Percentiles rank a stretch among this genome's conserved stretches.
Conservation (phyloP, 2,113 vertebrate species). For the Eurystomus gularis region DNA sequence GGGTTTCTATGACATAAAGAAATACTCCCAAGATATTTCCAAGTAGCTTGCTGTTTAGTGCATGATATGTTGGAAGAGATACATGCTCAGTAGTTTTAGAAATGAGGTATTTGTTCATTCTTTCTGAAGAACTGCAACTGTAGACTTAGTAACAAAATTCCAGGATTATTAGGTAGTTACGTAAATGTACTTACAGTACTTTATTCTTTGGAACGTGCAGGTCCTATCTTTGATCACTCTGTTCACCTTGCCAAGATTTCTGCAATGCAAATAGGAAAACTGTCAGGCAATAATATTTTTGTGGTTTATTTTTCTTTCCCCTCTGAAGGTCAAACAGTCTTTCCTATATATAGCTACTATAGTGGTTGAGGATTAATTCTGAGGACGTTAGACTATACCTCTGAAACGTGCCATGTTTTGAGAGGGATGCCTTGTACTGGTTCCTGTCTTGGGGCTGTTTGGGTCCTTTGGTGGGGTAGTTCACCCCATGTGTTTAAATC, state of each 20-base stretch:
- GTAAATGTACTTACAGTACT: neutral
- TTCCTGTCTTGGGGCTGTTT: neutral
- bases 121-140: neutral
- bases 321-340: neutral
- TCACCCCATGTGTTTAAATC: neutral
- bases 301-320: conserved; percentile 4
- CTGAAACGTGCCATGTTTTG: neutral
- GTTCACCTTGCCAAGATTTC: neutral
- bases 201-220: neutral
- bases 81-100: neutral
- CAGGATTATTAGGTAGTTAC: neutral
- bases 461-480: neutral
- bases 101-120: neutral
- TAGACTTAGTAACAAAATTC: neutral
- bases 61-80: neutral
- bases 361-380: neutral
- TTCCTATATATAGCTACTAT: neutral
- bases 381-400: neutral
- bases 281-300: neutral
- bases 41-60: neutral
- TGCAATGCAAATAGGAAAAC: neutral
- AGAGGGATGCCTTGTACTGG: neutral
- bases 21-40: neutral
- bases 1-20: neutral
- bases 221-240: neutral